phyloP scores from a whole-genome alignment of 2,888 invertebrate genomes.

The Anarsia innoxiella region DNA sequence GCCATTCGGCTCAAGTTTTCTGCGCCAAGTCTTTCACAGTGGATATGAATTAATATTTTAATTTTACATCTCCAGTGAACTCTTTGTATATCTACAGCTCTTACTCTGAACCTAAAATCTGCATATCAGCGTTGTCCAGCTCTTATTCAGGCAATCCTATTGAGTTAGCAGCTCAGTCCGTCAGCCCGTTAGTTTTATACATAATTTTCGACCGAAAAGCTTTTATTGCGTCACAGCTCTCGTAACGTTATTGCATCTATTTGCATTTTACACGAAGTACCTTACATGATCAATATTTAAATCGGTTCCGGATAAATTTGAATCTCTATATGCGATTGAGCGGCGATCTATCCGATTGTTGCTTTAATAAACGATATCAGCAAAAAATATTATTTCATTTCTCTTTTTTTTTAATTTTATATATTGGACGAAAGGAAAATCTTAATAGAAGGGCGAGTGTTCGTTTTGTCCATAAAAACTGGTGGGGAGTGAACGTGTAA shows the following conservation, averaged over 20 bases:
- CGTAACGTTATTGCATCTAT: slow-evolving; percentile 26
- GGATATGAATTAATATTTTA: too few relatives aligned
- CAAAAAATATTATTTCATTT: background rate
- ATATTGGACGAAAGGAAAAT: slow-evolving; percentile 49
- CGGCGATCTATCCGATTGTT: too few relatives aligned
- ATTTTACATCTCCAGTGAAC: too few relatives aligned
- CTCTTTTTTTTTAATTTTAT: slow-evolving; percentile 18
- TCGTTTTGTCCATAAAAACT: slow-evolving; percentile 66
- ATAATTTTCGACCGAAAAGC: slow-evolving; percentile 32
- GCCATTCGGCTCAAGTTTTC: too few relatives aligned
- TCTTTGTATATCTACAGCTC: slow-evolving; percentile 19
- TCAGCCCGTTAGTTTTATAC: slow-evolving; percentile 26
- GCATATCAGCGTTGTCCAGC: slow-evolving; percentile 31
- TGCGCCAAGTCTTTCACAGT: too few relatives aligned
- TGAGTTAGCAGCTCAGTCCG: slow-evolving; percentile 27
- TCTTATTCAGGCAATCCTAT: slow-evolving; percentile 29
- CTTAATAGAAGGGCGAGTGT: slow-evolving; percentile 51
- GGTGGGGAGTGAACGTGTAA: slow-evolving; percentile 66
- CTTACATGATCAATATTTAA: background rate
- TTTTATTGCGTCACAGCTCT: slow-evolving; percentile 26
- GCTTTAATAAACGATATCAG: too few relatives aligned
- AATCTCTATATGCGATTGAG: too few relatives aligned
- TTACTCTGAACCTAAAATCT: slow-evolving; percentile 33
- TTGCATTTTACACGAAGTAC: slow-evolving; percentile 20
- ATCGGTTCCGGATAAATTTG: background rate